phyloP scores from a whole-genome alignment of 1,140 invertebrate species.

The Hyphantria cunea region DNA sequence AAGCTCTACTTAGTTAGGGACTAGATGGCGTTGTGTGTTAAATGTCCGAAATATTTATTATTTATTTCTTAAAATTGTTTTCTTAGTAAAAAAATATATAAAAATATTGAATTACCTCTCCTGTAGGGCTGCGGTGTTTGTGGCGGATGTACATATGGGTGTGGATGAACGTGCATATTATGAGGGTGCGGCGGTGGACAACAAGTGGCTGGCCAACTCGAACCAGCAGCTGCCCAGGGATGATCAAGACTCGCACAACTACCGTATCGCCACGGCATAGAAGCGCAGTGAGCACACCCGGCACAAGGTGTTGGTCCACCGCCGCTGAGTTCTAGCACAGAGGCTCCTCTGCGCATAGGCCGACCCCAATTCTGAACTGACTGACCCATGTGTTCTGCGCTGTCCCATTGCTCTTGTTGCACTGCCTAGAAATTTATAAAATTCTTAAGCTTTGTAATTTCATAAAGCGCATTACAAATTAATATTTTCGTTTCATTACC shows the following conservation, averaged over 20 bases:
- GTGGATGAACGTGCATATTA: slow-evolving; percentile 63
- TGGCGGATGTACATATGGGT: slow-evolving; percentile 58
- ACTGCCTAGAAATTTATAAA: slow-evolving; percentile 26
- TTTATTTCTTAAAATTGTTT: background rate
- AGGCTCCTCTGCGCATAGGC: slow-evolving; percentile 62
- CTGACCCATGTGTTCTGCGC: slow-evolving; percentile 25
- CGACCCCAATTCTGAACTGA: slow-evolving; percentile 53
- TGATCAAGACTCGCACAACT: slow-evolving; percentile 87
- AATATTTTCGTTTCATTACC: slow-evolving; percentile 35
- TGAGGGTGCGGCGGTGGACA: slow-evolving; percentile 65
- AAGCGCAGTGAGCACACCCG: slow-evolving; percentile 79
- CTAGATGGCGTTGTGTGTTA: no score
- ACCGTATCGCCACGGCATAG: slow-evolving; percentile 81
- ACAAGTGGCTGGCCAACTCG: slow-evolving; percentile 77
- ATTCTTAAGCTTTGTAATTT: background rate
- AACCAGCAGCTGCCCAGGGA: slow-evolving; percentile 51
- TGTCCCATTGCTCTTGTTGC: slow-evolving; percentile 52
- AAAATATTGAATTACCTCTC: slow-evolving; percentile 52
- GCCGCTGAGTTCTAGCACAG: slow-evolving; percentile 63
- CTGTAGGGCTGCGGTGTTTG: slow-evolving; percentile 80
- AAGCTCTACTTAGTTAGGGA: no score
- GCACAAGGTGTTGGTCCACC: slow-evolving; percentile 82
- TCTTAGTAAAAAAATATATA: no score
- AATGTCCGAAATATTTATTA: no score
- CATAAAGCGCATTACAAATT: background rate